A percentile compares a stretch with the other conserved stretches of the same genome.
phyloP scores from a whole-genome alignment of 2,797 vertebrate genomes.

The Urophycis tenuis region DNA sequence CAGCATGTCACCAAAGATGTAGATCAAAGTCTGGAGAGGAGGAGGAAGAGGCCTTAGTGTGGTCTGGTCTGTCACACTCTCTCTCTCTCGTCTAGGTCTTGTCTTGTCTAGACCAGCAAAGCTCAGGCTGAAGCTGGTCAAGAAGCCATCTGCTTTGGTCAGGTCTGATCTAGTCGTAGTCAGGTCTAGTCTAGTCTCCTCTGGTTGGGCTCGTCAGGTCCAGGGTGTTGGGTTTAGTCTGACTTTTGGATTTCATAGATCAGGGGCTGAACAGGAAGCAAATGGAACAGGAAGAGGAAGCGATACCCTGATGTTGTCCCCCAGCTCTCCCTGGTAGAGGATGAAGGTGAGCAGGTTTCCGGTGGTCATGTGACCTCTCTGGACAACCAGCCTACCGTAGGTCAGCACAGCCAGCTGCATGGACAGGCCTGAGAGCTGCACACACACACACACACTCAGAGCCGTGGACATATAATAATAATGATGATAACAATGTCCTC shows the following conservation, averaged over 20 bases:
- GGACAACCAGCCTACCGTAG: slow-evolving; percentile 86
- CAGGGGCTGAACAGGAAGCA: neutral
- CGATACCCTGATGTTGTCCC: slow-evolving; percentile 83
- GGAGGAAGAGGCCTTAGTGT: neutral
- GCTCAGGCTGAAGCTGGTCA: no score
- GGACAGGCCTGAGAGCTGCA: slow-evolving; percentile 82
- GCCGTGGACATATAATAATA: no score
- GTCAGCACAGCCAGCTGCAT: slow-evolving; percentile 85
- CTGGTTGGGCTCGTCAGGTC: no score
- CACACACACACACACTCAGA: neutral
- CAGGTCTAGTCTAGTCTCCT: no score
- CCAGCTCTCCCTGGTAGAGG: slow-evolving; percentile 87
- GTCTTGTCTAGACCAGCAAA: no score
- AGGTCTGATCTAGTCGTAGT: no score
- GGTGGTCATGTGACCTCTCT: slow-evolving; percentile 79
- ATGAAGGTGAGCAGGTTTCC: slow-evolving; percentile 86
- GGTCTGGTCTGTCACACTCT: neutral
- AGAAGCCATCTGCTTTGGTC: no score
- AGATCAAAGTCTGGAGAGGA: slow-evolving; percentile 71
- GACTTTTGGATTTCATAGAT: neutral
- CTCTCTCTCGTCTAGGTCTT: no score
- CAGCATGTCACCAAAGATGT: slow-evolving; percentile 87
- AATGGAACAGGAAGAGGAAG: no score
- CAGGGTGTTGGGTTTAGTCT: neutral
- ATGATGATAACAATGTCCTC: no score